Base-by-base conservation (phyloP, 1,140 invertebrate species). In the Pararge aegeria region DNA sequence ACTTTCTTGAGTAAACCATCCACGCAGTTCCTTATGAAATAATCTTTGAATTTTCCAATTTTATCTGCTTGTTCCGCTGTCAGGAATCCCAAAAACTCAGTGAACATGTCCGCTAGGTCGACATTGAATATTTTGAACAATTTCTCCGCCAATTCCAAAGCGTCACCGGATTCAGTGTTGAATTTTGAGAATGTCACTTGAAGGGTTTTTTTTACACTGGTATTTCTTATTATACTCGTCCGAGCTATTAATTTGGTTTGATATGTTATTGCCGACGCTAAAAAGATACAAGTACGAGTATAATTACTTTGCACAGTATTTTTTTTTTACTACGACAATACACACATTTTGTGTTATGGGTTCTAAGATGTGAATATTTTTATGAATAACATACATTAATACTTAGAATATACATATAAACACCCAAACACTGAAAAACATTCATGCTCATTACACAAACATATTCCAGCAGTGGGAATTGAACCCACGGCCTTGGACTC, bases 11-110 rank as follows among this genome's bases (percentile, higher is more conserved):
- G 51, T 6, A 86, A 59, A 49, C 73, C 68, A 9, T 55, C 51
- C 13, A 75, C 54, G 60, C 75, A 77, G 6, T 72, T 75, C 1
- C 69, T 56, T 1, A 68, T 55, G 24, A 88, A 83, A 58, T 86
- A 83, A 50, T 80, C 75, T 27, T 66, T 68, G 46, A 80, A 88
- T n/a, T 61, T 58, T 10, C 69, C 68, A 2, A 78, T 37, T 5
- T 51, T 64, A 0, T 80, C 80, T 10, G 80, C 85, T 55, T 88
- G 85, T 19, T 83, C 73, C 0, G 80, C 61, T 3, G 75, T 88
- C 0, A 88, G 55, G 24, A 84, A 82, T 1, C 67, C 66, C 0
- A 82, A 13, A 50, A 88, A 86, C 20, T 86, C 85, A 4, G 64
- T 83, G 16, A 73, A 83, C 21, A 80, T 16, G 13, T 82, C 74